Evolutionary conservation across 1,140 invertebrate species (phyloP).

Genomic region (Lepidurus apus): DNA sequence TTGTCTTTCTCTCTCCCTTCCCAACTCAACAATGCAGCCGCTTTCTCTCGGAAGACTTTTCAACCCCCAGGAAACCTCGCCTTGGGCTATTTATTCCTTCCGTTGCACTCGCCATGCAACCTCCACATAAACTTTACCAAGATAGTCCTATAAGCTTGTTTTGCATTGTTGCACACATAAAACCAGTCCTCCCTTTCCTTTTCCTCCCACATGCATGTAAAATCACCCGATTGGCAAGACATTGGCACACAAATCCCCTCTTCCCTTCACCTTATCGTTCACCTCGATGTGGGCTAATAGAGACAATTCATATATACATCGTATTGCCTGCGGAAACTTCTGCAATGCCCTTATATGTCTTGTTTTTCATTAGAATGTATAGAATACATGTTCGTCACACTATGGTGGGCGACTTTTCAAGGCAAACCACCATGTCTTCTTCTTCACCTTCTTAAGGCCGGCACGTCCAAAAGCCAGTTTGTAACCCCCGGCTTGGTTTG

Average conservation of each 20-base stretch:
- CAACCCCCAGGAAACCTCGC: background rate
- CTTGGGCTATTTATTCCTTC: slow-evolving; percentile 12
- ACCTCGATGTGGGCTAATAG: background rate
- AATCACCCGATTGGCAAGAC: background rate
- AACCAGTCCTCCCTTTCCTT: background rate
- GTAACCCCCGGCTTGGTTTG: background rate
- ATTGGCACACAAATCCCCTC: background rate
- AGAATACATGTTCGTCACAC: background rate
- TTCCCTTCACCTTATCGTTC: background rate
- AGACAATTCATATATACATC: no score
- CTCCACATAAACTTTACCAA: background rate
- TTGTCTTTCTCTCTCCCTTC: background rate
- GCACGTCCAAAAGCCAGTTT: background rate
- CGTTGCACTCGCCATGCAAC: background rate
- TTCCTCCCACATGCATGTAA: background rate
- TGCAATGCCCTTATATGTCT: background rate
- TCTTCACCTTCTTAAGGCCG: background rate
- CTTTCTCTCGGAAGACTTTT: background rate
- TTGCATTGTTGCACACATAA: background rate
- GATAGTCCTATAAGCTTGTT: background rate
- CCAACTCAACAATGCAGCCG: background rate
- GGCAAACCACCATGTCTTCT: background rate
- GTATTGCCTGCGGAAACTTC: no score
- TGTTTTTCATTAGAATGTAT: background rate
- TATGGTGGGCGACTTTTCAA: slow-evolving; percentile 11